Percentiles rank a stretch among this genome's conserved stretches.
These are phyloP conservation scores for Chrysodeixis includens DNA, from an alignment of 2,888 invertebrate species.

Conservation along the genomic window DNA sequence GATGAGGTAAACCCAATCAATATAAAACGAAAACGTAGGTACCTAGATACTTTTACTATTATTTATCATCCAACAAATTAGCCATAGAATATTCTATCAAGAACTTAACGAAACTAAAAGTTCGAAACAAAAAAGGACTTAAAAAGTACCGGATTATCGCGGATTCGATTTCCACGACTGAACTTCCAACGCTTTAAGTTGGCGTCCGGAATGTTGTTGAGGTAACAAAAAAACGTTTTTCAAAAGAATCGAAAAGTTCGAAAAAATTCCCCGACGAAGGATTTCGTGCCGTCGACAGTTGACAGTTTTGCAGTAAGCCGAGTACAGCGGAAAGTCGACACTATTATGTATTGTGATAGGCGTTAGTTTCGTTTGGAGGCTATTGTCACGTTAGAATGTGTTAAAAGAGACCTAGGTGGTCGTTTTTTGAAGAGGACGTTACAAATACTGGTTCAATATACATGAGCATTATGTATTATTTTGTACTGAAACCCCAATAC, in stretches of 20 bases:
- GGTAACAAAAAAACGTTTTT: constrained; percentile 50
- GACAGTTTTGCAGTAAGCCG: constrained; percentile 73
- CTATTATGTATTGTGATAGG: constrained; percentile 60
- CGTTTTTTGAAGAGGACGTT: background rate
- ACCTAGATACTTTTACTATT: too few relatives aligned
- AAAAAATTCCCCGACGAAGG: constrained; percentile 61
- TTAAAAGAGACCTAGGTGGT: background rate
- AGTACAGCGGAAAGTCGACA: constrained; percentile 57
- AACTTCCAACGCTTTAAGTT: constrained; percentile 45
- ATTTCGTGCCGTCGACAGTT: constrained; percentile 64
- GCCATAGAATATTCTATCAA: constrained; percentile 12
- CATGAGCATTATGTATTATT: too few relatives aligned
- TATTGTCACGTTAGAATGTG: background rate
- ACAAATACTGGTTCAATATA: too few relatives aligned
- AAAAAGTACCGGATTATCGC: constrained; percentile 43
- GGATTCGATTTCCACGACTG: constrained; percentile 39
- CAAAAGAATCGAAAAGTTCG: constrained; percentile 64
- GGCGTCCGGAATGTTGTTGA: constrained; percentile 49
- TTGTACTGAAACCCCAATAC: too few relatives aligned
- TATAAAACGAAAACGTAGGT: too few relatives aligned
- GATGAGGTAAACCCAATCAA: too few relatives aligned
- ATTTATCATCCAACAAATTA: constrained; percentile 3
- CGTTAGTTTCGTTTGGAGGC: constrained; percentile 10
- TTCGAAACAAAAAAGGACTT: constrained; percentile 11
- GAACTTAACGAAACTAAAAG: constrained; percentile 22